Conservation (phyloP, 1,140 invertebrate genomes). For the Oreohelix idahoensis region DNA sequence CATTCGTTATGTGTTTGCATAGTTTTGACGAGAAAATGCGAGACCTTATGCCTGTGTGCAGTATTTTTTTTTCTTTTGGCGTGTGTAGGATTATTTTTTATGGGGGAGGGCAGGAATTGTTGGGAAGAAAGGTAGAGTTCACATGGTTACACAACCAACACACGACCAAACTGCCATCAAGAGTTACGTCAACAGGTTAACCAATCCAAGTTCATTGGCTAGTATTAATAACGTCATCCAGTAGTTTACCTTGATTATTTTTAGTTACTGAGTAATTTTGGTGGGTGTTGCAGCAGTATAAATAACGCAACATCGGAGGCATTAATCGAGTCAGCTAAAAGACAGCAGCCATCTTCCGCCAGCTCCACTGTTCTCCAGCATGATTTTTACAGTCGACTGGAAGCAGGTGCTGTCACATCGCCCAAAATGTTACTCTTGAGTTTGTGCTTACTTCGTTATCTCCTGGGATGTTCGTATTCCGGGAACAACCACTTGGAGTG, state of each 20-base stretch:
- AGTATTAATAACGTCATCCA: neutral
- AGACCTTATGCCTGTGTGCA: too few relatives aligned
- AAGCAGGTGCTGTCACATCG: slow-evolving; percentile 32
- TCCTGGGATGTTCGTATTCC: slow-evolving; percentile 31
- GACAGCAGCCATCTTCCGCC: neutral
- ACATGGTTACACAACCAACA: too few relatives aligned
- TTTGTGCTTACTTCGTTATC: slow-evolving; percentile 37
- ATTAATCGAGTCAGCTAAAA: neutral
- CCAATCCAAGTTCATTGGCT: too few relatives aligned
- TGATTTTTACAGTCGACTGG: slow-evolving; percentile 13
- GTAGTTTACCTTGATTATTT: neutral
- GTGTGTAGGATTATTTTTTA: too few relatives aligned
- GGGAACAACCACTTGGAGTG: slow-evolving; percentile 18
- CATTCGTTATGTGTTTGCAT: too few relatives aligned
- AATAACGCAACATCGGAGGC: neutral
- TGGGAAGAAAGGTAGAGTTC: too few relatives aligned
- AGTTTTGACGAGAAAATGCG: too few relatives aligned
- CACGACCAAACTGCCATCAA: too few relatives aligned
- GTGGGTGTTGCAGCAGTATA: neutral
- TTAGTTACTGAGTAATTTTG: neutral
- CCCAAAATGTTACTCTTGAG: neutral
- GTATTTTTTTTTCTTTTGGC: too few relatives aligned
- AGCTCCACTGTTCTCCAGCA: neutral
- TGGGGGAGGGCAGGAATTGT: too few relatives aligned
- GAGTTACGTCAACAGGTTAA: too few relatives aligned